These are phyloP conservation scores for Dexiosoma caninum DNA, from an alignment of 2,888 invertebrate species.

Conservation along the genomic window DNA sequence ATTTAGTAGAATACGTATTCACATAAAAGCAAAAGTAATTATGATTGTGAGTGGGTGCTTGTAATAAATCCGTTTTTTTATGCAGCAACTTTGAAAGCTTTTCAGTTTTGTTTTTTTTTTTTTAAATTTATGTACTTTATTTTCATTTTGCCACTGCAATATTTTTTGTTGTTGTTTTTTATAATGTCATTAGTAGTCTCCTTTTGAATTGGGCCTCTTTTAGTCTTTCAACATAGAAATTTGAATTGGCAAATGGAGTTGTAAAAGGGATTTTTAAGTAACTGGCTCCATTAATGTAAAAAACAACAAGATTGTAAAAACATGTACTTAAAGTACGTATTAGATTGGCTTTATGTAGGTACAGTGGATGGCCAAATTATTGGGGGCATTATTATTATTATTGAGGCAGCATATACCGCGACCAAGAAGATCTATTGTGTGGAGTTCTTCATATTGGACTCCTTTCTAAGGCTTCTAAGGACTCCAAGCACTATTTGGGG, in stretches of 20 bases:
- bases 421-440: no score
- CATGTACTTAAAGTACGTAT: neutral
- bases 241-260: conserved; percentile 9
- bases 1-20: neutral
- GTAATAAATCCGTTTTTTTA: conserved; percentile 4
- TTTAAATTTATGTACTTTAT: neutral
- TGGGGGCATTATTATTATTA: no score
- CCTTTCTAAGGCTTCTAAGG: no score
- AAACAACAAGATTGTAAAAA: neutral
- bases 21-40: neutral
- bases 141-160: neutral
- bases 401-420: no score
- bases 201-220: conserved; percentile 31
- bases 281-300: conserved; percentile 40
- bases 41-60: neutral
- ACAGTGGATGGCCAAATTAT: no score
- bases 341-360: no score
- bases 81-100: no score
- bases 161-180: conserved; percentile 11
- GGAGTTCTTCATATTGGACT: no score
- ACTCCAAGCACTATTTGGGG: no score
- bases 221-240: neutral
- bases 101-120: conserved; percentile 1
- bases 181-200: conserved; percentile 39
- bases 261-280: conserved; percentile 50